Evolutionary conservation across 2,888 invertebrate species (phyloP), one percentile per base, ranked within the genome.

Genomic region (Phymatocera aterrima): DNA sequence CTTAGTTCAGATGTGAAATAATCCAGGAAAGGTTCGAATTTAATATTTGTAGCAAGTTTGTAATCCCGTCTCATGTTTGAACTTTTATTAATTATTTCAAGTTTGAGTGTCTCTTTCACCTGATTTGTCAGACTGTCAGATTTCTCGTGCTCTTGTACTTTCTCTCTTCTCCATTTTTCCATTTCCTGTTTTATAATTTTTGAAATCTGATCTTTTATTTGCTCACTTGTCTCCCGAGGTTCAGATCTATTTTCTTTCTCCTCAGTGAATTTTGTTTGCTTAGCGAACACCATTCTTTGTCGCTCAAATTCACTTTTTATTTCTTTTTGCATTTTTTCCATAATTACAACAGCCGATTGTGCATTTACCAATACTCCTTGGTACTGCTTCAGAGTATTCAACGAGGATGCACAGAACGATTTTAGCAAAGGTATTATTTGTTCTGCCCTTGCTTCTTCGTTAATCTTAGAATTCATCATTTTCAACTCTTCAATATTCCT

Each of bases 1-100:
- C 82, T 68, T 54, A 83, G 78, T 65, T 82, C 80, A 6, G 82
- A 83, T 72, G 72, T 78, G 46, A 83, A 70, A 77, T 80, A 82
- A 60, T 82, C 82, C 60, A 72, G 78, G 60, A 82, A 83, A 75
- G 81, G 79, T 64, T 81, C 81, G 72, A 51, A 82, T 60, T 80
- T 80, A 12, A 78, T 78, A 54, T 78, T 68, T 12, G 37, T n/a
- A 31, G 57, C 77, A 28, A 83, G 77, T 79, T 81, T 80, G 60
- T 82, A 83, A 46, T 82, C 81, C 12, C 80, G 78, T 78, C 78
- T 81, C 24, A 74, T 78, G 2, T 54, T n/a, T 37, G 70, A 10
- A 61, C 79, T 78, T 74, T 82, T 79, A 48, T 75, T 65, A 54
- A 82, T 48, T 15, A 81, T 24, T 72, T 80, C 82, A 24, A 81